Percentiles rank a stretch among this genome's conserved stretches.
Evolutionary conservation across 2,113 vertebrate species (phyloP).

Genomic region (Mormyrus iriodes): DNA sequence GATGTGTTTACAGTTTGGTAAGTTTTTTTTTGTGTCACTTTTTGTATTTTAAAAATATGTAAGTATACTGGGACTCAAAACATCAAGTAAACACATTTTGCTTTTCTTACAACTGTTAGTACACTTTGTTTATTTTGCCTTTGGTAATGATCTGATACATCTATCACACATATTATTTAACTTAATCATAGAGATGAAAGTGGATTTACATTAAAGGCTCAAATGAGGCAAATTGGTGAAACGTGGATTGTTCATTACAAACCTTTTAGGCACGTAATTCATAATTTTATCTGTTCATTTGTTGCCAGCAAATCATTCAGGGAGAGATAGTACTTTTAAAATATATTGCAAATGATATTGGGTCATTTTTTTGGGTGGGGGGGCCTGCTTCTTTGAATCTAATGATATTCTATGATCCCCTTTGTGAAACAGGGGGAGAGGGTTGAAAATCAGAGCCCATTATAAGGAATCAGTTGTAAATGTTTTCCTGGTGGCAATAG

Average conservation of each 20-base stretch:
- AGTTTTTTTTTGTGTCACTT: neutral
- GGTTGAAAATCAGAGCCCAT: slow-evolving; percentile 70
- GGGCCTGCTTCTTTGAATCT: slow-evolving; percentile 49
- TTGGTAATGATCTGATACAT: neutral
- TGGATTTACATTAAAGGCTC: neutral
- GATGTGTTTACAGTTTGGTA: neutral
- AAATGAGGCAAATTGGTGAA: neutral
- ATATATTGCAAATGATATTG: neutral
- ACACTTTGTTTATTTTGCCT: neutral
- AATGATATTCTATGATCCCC: slow-evolving; percentile 56
- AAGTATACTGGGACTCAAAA: neutral
- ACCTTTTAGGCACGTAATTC: neutral
- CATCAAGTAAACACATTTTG: neutral
- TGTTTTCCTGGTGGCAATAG: slow-evolving; percentile 66
- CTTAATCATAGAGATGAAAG: neutral
- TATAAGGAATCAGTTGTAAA: slow-evolving; percentile 70
- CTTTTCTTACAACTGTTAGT: neutral
- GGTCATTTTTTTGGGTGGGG: slow-evolving; percentile 33
- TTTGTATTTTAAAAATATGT: neutral
- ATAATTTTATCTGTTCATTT: neutral
- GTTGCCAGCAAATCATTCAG: neutral
- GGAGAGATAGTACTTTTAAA: neutral
- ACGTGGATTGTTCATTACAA: neutral
- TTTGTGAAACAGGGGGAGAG: slow-evolving; percentile 59
- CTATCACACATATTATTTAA: neutral